Evolutionary conservation across 64 coral and sea anemone genomes (phyloP).

Genomic region (Cladopsammia gracilis): DNA sequence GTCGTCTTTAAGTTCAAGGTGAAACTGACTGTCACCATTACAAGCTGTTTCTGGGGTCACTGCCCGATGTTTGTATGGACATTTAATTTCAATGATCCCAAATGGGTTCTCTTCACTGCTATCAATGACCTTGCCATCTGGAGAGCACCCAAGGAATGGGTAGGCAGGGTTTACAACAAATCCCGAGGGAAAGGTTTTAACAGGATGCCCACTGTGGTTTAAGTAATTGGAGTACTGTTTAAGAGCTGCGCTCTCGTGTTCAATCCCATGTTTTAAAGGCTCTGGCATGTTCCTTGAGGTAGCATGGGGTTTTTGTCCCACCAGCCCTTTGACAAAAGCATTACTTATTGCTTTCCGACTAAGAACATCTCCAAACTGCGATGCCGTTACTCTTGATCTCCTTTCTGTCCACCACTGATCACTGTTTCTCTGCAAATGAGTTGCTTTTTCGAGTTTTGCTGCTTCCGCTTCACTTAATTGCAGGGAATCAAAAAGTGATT

Average conservation of each 20-base stretch:
- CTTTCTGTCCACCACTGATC: slow-evolving; percentile 53
- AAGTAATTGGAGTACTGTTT: slow-evolving; percentile 23
- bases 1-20: slow-evolving; percentile 46
- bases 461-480: slow-evolving; percentile 25
- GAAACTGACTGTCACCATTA: slow-evolving; percentile 33
- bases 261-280: slow-evolving; percentile 50
- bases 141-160: slow-evolving; percentile 26
- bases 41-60: slow-evolving; percentile 59
- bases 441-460: background rate
- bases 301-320: background rate
- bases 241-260: slow-evolving; percentile 31
- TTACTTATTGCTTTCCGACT: slow-evolving; percentile 29
- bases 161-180: slow-evolving; percentile 17
- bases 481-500: slow-evolving; percentile 40
- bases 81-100: slow-evolving; percentile 66
- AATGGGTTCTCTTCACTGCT: slow-evolving; percentile 5
- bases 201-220: slow-evolving; percentile 15
- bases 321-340: slow-evolving; percentile 27
- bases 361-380: slow-evolving; percentile 47
- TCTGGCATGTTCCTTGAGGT: slow-evolving; percentile 38
- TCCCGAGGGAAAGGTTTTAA: slow-evolving; percentile 3
- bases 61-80: slow-evolving; percentile 30
- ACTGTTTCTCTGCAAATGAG: slow-evolving; percentile 12
- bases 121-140: slow-evolving; percentile 38
- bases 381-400: slow-evolving; percentile 35